Base-by-base conservation (phyloP, 2,113 vertebrate species). In the Neolamprologus tretocephalus region DNA sequence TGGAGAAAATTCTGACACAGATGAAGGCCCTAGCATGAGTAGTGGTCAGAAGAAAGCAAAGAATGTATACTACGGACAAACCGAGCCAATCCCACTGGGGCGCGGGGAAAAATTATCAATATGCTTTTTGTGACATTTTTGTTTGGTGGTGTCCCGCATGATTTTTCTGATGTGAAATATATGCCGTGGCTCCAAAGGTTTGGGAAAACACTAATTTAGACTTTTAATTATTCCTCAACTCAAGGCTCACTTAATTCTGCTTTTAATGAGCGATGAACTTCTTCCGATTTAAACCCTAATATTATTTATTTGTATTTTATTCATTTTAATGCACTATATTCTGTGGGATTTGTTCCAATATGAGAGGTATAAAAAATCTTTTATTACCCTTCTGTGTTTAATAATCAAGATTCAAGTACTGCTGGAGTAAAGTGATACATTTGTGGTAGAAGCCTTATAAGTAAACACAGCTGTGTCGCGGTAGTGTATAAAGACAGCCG, bases 181-280 rank as follows among this genome's bases (percentile, higher is more conserved):
- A 12, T 7, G 31, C 17, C 0, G 0, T 63, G 58, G 31, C 31
- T 35, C 31, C 58, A 63, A 63, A 63, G 2, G 58, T 35, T 19
- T 63, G 17, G 58, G 3, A n/a, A 63, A 63, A 35, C 58, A n/a
- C 31, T 35, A 0, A 26, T 75, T 78, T 31, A n/a, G 31, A 37
- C 17, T 3, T 73, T 49, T 75, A 45, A 47, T 75, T 78, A 31
- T 78, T 45, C 23, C 16, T 19, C 42, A 49, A 19, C 23, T 31
- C 28, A 75, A 78, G 0, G 26, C 71, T 78, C 26, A 78, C 42
- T 31, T 49, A 49, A 78, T 31, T 78, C 42, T 31, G 4, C 0
- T 4, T 19, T 49, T 78, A 49, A 31, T n/a, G 9, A 49, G 23
- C 0, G 4, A 49, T n/a, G 16, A 49, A 33, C 23, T 49, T 28